phyloP scores from a whole-genome alignment of 2,113 vertebrate genomes.

The Gnathonemus echidnorhynchus region DNA sequence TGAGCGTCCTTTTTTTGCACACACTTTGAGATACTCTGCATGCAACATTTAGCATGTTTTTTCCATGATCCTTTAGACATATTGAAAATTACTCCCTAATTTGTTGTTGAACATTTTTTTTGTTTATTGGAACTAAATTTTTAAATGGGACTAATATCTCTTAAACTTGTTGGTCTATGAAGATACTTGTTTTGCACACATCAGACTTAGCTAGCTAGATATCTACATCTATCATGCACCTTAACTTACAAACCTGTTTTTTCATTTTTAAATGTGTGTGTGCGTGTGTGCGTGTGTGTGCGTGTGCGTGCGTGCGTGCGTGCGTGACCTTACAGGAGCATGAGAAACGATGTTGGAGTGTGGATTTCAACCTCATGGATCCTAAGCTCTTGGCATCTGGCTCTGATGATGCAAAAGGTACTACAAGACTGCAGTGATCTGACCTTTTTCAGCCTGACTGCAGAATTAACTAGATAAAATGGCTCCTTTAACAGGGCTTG shows the following conservation, averaged over 20 bases:
- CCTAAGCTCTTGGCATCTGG: conserved; percentile 96
- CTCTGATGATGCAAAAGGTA: conserved; percentile 99
- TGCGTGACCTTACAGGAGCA: conserved; percentile 69
- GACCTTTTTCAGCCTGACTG: background rate
- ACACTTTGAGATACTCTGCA: background rate
- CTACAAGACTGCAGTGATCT: background rate
- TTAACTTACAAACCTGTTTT: background rate
- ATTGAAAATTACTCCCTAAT: background rate
- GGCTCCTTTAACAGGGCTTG: too few relatives aligned
- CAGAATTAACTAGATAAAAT: background rate
- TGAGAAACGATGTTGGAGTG: conserved; percentile 98
- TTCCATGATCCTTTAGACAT: background rate
- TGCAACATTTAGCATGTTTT: background rate
- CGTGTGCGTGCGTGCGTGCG: too few relatives aligned
- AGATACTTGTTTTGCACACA: background rate
- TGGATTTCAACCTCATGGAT: conserved; percentile 99
- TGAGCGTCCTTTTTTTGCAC: conserved; percentile 33
- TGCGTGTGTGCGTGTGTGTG: background rate
- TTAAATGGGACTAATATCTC: background rate
- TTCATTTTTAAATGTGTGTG: background rate
- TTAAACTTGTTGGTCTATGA: background rate
- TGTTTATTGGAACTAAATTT: background rate
- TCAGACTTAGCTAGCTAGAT: background rate
- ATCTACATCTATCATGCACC: background rate
- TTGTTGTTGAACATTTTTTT: background rate